These are phyloP conservation scores for Lepidochitona cinerea DNA, from an alignment of 2,888 invertebrate species.

Conservation along the genomic window DNA sequence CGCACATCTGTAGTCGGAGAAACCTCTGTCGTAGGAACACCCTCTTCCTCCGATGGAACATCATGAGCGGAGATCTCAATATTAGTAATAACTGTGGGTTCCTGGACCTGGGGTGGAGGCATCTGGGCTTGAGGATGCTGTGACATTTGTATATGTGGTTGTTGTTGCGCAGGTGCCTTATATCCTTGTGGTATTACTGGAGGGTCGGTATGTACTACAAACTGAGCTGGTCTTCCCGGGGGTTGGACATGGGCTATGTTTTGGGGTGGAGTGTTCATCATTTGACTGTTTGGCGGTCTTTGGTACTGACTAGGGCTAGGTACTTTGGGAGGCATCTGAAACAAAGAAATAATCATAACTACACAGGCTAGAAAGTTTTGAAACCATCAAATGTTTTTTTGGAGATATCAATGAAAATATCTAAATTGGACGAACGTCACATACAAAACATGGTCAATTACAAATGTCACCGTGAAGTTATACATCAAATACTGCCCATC, in stretches of 20 bases:
- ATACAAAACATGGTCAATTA: too few relatives aligned
- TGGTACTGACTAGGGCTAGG: neutral
- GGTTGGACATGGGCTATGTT: neutral
- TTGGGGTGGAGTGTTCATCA: neutral
- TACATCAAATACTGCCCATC: too few relatives aligned
- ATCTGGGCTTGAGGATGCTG: neutral
- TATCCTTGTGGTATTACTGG: neutral
- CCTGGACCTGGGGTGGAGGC: neutral
- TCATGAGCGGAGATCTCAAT: too few relatives aligned
- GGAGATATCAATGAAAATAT: too few relatives aligned
- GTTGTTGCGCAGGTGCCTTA: neutral
- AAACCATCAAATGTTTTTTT: too few relatives aligned
- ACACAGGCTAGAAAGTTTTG: too few relatives aligned
- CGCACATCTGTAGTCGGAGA: too few relatives aligned
- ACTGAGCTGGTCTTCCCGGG: neutral
- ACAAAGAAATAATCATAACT: neutral
- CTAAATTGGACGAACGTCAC: too few relatives aligned
- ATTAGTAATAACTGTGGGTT: too few relatives aligned
- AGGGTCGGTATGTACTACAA: neutral
- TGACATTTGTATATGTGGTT: slow-evolving; percentile 1
- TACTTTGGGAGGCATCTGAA: slow-evolving; percentile 1
- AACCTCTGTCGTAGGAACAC: too few relatives aligned
- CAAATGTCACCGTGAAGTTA: too few relatives aligned
- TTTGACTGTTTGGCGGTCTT: neutral
- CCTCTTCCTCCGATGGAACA: too few relatives aligned